A percentile compares a stretch with the other conserved stretches of the same genome.
Conservation (phyloP, 2,113 vertebrate species). For the Perognathus longimembris region DNA sequence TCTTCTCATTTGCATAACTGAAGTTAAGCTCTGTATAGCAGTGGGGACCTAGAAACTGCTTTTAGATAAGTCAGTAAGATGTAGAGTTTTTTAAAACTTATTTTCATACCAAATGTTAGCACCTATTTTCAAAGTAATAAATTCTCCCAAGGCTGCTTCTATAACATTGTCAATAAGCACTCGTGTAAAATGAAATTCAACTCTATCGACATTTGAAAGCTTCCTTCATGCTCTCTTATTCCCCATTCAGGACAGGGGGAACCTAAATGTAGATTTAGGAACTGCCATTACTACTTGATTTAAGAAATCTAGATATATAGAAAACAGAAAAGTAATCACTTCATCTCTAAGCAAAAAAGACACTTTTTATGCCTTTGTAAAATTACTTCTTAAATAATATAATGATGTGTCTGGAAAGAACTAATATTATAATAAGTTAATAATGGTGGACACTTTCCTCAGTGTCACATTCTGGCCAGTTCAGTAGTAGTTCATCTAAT, state of each 20-base stretch:
- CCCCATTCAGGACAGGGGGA: not conserved
- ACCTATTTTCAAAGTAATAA: slow-evolving; percentile 52
- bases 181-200: slow-evolving; percentile 68
- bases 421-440: slow-evolving; percentile 53
- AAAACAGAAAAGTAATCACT: slow-evolving; percentile 40
- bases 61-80: slow-evolving; percentile 63
- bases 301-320: slow-evolving; percentile 30
- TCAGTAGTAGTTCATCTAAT: slow-evolving; percentile 25
- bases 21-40: slow-evolving; percentile 15
- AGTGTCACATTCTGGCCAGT: not conserved
- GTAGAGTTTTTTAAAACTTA: slow-evolving; percentile 57
- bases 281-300: not conserved
- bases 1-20: slow-evolving; percentile 37
- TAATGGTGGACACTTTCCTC: slow-evolving; percentile 27
- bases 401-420: slow-evolving; percentile 53
- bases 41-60: not conserved
- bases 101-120: slow-evolving; percentile 66
- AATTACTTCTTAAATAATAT: slow-evolving; percentile 41
- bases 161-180: slow-evolving; percentile 30
- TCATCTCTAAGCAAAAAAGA: not conserved
- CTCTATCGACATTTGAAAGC: slow-evolving; percentile 54
- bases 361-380: not conserved
- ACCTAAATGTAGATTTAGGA: slow-evolving; percentile 54
- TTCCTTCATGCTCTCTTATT: slow-evolving; percentile 33
- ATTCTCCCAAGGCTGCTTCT: slow-evolving; percentile 19